phyloP scores from a whole-genome alignment of 2,113 vertebrate genomes.

The Grammomys dolichurus region DNA sequence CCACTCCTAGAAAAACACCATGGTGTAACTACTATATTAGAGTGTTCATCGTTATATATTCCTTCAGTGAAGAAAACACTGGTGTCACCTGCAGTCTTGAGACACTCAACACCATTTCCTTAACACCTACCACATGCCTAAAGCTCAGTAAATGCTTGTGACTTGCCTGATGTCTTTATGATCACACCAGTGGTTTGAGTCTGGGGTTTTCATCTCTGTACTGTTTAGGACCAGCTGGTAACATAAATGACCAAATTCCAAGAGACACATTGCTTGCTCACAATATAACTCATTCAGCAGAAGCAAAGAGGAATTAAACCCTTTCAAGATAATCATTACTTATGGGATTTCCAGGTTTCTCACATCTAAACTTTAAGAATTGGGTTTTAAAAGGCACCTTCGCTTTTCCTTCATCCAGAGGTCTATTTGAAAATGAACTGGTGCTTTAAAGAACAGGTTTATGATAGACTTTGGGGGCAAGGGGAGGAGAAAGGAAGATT shows the following conservation, averaged over 20 bases:
- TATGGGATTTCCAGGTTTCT: slow-evolving; percentile 52
- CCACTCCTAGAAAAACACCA: background rate
- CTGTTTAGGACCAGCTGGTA: slow-evolving; percentile 64
- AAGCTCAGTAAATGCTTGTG: slow-evolving; percentile 54
- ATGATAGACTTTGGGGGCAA: background rate
- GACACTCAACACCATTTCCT: slow-evolving; percentile 56
- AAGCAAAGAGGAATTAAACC: slow-evolving; percentile 18
- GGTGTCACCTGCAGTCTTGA: background rate
- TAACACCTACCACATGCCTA: slow-evolving; percentile 41
- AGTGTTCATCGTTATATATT: background rate
- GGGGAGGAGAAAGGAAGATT: background rate
- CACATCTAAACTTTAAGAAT: slow-evolving; percentile 26
- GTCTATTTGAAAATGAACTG: slow-evolving; percentile 28
- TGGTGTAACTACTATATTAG: background rate
- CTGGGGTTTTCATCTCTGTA: slow-evolving; percentile 64
- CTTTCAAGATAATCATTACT: slow-evolving; percentile 57
- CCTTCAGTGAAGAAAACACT: slow-evolving; percentile 27
- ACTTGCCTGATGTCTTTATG: slow-evolving; percentile 42
- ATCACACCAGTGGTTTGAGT: slow-evolving; percentile 6
- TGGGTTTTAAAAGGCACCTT: slow-evolving; percentile 55
- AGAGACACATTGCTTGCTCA: slow-evolving; percentile 66
- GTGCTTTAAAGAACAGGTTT: background rate
- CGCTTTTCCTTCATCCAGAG: slow-evolving; percentile 43
- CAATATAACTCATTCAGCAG: slow-evolving; percentile 54
- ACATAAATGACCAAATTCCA: slow-evolving; percentile 69